phyloP scores from a whole-genome alignment of 1,140 invertebrate genomes.

The Drosophila trapezifrons region DNA sequence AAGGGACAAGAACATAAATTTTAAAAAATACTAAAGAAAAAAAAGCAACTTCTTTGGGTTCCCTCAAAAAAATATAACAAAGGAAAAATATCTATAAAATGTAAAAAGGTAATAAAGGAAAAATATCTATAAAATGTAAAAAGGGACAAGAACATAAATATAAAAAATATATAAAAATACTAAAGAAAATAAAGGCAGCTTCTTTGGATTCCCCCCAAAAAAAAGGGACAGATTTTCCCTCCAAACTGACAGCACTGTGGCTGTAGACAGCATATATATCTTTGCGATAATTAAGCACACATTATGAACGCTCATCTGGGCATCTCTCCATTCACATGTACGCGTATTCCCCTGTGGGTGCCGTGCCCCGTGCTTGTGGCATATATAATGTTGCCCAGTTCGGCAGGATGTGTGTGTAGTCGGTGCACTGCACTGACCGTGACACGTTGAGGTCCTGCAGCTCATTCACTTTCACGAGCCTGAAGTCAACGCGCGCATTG shows the following conservation, averaged over 20 bases:
- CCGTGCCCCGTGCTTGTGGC: constrained; percentile 1
- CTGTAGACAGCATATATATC: constrained; percentile 22
- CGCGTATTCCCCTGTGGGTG: neutral
- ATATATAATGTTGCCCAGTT: constrained; percentile 5
- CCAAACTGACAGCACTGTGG: neutral
- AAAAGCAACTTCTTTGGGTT: too few species aligned
- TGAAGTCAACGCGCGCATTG: neutral
- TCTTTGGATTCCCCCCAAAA: too few species aligned
- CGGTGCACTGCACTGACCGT: constrained; percentile 15
- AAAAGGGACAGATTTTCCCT: neutral
- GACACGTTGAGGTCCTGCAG: constrained; percentile 15
- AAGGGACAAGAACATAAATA: too few species aligned
- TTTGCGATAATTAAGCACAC: constrained; percentile 49
- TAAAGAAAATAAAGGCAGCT: too few species aligned
- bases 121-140: too few species aligned
- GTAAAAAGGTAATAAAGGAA: too few species aligned
- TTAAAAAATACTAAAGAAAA: too few species aligned
- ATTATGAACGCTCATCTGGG: constrained; percentile 46
- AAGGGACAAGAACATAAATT: too few species aligned
- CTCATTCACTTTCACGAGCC: constrained; percentile 17
- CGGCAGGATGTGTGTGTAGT: neutral
- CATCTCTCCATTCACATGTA: constrained; percentile 19
- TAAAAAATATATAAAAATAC: too few species aligned
- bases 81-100: too few species aligned
- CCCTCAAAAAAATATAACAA: too few species aligned